A percentile compares a stretch with the other conserved stretches of the same genome.
Evolutionary conservation across 1,140 invertebrate species (phyloP).

Genomic region (Nasonia giraulti): DNA sequence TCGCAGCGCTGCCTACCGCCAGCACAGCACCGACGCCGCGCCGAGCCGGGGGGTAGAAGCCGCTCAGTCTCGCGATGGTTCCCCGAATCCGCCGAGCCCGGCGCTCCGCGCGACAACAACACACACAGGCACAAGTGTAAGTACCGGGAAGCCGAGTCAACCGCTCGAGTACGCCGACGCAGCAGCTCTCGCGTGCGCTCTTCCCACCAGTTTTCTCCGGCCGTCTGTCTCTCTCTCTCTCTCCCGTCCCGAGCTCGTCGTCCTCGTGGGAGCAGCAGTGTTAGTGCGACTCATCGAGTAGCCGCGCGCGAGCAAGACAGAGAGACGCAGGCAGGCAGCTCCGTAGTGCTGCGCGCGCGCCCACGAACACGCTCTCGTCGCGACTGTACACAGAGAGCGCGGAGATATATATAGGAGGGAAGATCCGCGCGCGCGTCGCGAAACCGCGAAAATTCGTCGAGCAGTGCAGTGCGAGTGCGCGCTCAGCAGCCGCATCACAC

Average conservation of each 20-base stretch:
- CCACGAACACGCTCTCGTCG: background rate
- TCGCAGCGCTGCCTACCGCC: background rate
- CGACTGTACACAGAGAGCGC: background rate
- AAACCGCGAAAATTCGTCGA: conserved; percentile 49
- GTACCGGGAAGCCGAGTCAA: background rate
- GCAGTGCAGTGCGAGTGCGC: conserved; percentile 53
- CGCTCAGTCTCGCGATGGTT: background rate
- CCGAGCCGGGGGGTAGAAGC: no score
- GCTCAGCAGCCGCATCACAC: conserved; percentile 39
- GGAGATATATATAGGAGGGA: background rate
- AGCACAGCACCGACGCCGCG: background rate
- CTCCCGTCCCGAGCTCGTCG: background rate
- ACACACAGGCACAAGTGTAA: background rate
- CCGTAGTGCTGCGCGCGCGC: background rate
- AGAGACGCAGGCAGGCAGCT: background rate
- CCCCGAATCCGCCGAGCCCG: background rate
- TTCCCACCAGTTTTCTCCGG: background rate
- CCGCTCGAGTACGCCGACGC: conserved; percentile 3
- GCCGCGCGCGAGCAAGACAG: conserved; percentile 6
- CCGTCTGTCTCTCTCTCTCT: background rate
- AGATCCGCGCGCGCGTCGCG: background rate
- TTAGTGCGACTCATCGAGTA: background rate
- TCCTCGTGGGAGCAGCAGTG: background rate
- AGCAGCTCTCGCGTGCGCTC: background rate
- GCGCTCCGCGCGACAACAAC: background rate